Evolutionary conservation across 1,140 invertebrate genomes (phyloP).

Genomic region (Drosophila nikananu): DNA sequence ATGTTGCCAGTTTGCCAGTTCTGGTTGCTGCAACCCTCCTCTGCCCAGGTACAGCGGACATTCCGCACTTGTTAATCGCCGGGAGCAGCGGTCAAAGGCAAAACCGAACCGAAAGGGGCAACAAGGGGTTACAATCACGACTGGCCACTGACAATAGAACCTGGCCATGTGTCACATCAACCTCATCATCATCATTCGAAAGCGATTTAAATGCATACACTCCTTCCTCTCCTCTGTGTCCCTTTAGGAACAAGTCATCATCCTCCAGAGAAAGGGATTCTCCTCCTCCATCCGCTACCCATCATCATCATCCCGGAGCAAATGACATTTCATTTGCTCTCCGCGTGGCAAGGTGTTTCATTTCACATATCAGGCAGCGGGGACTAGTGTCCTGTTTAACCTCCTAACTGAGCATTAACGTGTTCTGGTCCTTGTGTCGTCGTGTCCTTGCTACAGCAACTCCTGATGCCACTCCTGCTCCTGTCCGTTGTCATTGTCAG

Average conservation of each 20-base stretch:
- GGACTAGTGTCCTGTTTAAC: constrained; percentile 52
- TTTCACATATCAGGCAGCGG: constrained; percentile 39
- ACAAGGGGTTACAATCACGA: constrained; percentile 15
- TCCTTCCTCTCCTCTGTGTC: background rate
- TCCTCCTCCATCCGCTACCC: background rate
- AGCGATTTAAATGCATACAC: constrained; percentile 49
- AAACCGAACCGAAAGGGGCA: constrained; percentile 14
- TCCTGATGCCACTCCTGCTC: background rate
- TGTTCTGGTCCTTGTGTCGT: constrained; percentile 32
- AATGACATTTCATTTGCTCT: constrained; percentile 52
- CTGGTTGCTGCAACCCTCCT: constrained; percentile 15
- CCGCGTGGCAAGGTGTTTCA: constrained; percentile 42
- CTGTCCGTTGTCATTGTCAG: constrained; percentile 50
- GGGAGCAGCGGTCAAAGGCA: constrained; percentile 40
- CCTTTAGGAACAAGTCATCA: constrained; percentile 11
- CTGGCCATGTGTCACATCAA: constrained; percentile 34
- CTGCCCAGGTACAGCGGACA: constrained; percentile 8
- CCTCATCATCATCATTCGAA: constrained; percentile 32
- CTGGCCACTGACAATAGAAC: constrained; percentile 19
- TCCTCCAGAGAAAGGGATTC: background rate
- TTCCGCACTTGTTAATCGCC: constrained; percentile 50
- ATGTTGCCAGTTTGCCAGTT: constrained; percentile 26
- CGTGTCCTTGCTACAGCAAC: constrained; percentile 14
- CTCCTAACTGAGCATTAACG: constrained; percentile 49
- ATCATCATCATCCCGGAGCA: background rate